Evolutionary conservation across 2,888 invertebrate species (phyloP).

Genomic region (Sylvicola cinctus): DNA sequence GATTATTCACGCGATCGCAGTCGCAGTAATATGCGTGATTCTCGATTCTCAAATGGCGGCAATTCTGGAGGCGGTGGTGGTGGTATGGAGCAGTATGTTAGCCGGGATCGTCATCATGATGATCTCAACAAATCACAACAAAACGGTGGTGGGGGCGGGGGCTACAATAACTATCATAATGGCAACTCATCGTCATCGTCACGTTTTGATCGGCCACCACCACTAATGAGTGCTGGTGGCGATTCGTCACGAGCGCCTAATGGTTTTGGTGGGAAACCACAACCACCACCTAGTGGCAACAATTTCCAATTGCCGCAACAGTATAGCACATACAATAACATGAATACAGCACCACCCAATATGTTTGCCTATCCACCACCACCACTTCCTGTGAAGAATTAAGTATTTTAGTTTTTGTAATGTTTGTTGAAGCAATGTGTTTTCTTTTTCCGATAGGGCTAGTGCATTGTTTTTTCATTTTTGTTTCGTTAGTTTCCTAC

Average conservation of each 20-base stretch:
- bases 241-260: background rate
- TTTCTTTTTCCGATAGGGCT: too few species aligned
- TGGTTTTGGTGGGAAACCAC: background rate
- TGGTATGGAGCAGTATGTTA: constrained; percentile 8
- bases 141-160: constrained; percentile 1
- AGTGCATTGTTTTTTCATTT: too few species aligned
- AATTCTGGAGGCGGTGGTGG: constrained; percentile 14
- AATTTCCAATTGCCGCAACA: background rate
- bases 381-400: constrained; percentile 9
- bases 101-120: background rate
- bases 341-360: constrained; percentile 8
- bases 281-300: background rate
- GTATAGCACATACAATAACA: background rate
- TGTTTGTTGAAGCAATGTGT: too few species aligned
- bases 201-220: constrained; percentile 1
- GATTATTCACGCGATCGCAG: constrained; percentile 5
- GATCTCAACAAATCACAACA: constrained; percentile 8
- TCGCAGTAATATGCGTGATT: too few species aligned
- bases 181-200: background rate
- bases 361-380: constrained; percentile 24
- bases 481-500: too few species aligned
- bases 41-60: constrained; percentile 8
- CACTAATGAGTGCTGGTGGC: background rate
- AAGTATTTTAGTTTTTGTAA: background rate
- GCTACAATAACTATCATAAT: background rate